Percentiles rank a stretch among this genome's conserved stretches.
Conservation (phyloP, 92 coral and sea anemone genomes). For the Phenganax subtilis region DNA sequence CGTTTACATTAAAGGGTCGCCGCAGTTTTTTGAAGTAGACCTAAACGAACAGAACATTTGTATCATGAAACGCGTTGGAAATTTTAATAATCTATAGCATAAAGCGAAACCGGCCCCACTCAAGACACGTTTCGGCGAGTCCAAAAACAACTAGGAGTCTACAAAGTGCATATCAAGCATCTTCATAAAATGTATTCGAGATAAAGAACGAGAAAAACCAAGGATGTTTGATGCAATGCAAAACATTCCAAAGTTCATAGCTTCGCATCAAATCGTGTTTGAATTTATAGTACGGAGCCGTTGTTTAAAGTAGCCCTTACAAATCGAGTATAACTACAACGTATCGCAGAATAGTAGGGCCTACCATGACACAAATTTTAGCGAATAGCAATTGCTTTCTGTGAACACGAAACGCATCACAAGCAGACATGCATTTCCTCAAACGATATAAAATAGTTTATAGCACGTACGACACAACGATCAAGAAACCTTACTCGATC, state of each 20-base stretch:
- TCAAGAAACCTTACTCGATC: conserved; percentile 5
- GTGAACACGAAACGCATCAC: not conserved
- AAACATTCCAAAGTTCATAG: not conserved
- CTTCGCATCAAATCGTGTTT: conserved; percentile 13
- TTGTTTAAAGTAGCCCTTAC: not conserved
- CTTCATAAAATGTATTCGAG: not conserved
- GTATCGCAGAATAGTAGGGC: not conserved
- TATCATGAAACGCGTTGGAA: not conserved
- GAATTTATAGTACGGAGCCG: not conserved
- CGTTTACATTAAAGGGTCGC: not conserved
- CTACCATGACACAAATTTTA: not conserved
- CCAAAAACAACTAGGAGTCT: not conserved
- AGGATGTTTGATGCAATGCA: not conserved
- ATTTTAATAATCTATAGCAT: conserved; percentile 21
- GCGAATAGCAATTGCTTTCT: not conserved
- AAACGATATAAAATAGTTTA: not conserved
- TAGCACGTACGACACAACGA: conserved; percentile 3
- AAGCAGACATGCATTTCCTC: conserved; percentile 9
- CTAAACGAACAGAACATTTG: not conserved
- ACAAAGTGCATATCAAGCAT: not conserved
- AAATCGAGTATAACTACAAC: not conserved
- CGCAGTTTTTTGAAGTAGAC: not conserved
- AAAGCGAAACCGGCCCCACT: not conserved
- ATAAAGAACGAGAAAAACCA: not conserved
- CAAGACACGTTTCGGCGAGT: conserved; percentile 5